Conservation (phyloP, 2,888 invertebrate species). For the Archaeoteleia sp. region DNA sequence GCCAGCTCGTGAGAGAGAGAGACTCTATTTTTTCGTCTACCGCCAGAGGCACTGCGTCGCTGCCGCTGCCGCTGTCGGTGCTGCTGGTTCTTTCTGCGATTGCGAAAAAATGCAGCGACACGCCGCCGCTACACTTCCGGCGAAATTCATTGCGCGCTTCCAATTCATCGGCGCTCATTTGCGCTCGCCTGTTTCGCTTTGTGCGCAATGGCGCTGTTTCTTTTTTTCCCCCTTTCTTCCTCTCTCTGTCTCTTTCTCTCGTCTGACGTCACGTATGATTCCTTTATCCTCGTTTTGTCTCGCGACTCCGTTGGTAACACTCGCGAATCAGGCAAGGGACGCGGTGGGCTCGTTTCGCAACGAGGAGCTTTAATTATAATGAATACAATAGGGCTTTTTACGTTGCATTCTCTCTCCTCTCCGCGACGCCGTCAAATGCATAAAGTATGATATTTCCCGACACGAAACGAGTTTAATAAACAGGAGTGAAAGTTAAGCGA, state of each 20-base stretch:
- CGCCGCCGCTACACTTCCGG: slow-evolving; percentile 45
- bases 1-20: too few relatives aligned
- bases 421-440: background rate
- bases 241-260: slow-evolving; percentile 5
- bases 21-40: too few relatives aligned
- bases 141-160: slow-evolving; percentile 52
- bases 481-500: too few relatives aligned
- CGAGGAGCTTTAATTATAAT: slow-evolving; percentile 47
- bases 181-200: slow-evolving; percentile 23
- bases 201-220: slow-evolving; percentile 1
- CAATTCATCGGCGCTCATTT: slow-evolving; percentile 39
- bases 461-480: background rate
- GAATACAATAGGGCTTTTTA: slow-evolving; percentile 30
- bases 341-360: too few relatives aligned
- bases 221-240: slow-evolving; percentile 4
- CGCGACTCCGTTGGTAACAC: too few relatives aligned
- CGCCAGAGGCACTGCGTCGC: too few relatives aligned
- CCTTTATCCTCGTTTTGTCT: background rate
- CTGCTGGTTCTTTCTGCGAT: slow-evolving; percentile 22
- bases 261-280: slow-evolving; percentile 13
- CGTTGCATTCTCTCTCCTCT: too few relatives aligned
- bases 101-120: slow-evolving; percentile 26
- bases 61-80: too few relatives aligned
- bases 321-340: too few relatives aligned
- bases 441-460: background rate